Conservation (phyloP, 1,140 invertebrate species). For the Nephila pilipes region DNA sequence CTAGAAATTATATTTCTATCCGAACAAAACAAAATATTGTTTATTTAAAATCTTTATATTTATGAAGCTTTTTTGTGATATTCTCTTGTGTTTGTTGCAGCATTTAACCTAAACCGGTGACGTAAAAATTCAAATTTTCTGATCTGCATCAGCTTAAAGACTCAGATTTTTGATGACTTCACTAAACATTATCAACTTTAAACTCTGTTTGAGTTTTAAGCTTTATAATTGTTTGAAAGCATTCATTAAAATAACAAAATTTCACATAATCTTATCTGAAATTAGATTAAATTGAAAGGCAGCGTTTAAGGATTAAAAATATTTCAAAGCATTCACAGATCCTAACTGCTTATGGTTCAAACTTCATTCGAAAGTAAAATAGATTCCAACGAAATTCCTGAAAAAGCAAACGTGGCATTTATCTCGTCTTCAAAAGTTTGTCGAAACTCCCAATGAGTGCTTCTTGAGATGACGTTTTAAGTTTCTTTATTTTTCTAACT, state of each 20-base stretch:
- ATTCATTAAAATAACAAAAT: neutral
- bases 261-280: neutral
- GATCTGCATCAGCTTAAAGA: neutral
- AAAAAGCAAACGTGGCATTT: slow-evolving; percentile 20
- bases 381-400: neutral
- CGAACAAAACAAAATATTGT: no score
- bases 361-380: neutral
- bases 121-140: no score
- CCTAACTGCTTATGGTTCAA: neutral
- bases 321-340: neutral
- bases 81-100: no score
- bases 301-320: neutral
- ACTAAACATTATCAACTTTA: neutral
- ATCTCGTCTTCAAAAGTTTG: neutral
- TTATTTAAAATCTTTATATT: no score
- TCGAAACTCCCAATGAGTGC: neutral
- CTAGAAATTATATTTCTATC: no score
- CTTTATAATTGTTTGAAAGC: neutral
- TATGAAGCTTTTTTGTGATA: no score
- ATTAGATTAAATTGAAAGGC: neutral
- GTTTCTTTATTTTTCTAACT: slow-evolving; percentile 42
- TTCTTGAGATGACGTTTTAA: slow-evolving; percentile 20
- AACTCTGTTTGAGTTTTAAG: neutral
- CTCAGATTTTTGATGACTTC: neutral
- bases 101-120: no score